These are phyloP conservation scores for Acrocephalus arundinaceus DNA, from an alignment of 2,113 vertebrate genomes.

Conservation along the genomic window DNA sequence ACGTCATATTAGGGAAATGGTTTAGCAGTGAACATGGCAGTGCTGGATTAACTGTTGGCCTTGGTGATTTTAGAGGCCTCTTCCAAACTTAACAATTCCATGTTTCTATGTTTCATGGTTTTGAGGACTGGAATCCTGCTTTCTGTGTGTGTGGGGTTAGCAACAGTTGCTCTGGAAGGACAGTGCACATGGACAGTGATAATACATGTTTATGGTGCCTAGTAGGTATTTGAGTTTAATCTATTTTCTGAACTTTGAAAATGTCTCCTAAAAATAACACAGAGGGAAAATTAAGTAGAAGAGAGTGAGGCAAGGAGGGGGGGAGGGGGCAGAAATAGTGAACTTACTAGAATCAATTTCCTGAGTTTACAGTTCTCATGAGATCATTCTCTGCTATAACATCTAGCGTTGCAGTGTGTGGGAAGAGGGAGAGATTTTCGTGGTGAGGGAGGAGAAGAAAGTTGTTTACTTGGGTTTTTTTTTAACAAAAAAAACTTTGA, in stretches of 20 bases:
- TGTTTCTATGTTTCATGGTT: neutral
- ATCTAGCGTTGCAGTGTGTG: neutral
- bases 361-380: neutral
- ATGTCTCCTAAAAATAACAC: neutral
- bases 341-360: neutral
- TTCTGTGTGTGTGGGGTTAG: neutral
- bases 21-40: neutral
- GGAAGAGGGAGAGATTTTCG: neutral
- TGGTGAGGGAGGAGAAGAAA: neutral
- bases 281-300: neutral
- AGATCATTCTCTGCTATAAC: neutral
- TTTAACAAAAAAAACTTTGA: neutral
- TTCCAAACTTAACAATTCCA: neutral
- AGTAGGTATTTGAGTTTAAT: neutral
- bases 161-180: neutral
- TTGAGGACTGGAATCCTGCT: neutral
- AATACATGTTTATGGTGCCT: neutral
- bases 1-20: fast-evolving
- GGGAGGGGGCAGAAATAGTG: neutral
- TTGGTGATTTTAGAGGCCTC: neutral
- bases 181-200: neutral
- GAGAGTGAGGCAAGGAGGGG: neutral
- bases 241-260: neutral
- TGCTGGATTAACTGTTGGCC: neutral
- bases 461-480: neutral